Evolutionary conservation across 2,113 vertebrate genomes (phyloP).

Genomic region (Marmota monax): DNA sequence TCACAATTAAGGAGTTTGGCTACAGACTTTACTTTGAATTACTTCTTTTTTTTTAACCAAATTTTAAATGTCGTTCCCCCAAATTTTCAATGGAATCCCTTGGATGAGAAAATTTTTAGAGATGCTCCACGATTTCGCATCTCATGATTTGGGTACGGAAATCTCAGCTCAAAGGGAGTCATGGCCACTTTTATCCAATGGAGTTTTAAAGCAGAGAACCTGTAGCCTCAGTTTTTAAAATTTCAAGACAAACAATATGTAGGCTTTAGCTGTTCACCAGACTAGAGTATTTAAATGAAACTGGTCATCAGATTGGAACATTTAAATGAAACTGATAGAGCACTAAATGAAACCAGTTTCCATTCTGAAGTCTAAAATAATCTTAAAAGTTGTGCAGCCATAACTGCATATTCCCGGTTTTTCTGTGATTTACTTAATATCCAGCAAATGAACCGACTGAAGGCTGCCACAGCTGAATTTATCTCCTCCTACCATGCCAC

Average conservation of each 20-base stretch:
- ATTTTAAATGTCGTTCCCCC: slow-evolving; percentile 62
- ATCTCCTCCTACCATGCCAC: background rate
- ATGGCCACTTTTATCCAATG: background rate
- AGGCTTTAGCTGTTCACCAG: background rate
- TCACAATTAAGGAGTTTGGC: slow-evolving; percentile 94
- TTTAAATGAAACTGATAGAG: background rate
- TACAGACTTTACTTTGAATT: slow-evolving; percentile 87
- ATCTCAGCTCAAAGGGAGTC: background rate
- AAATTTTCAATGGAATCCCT: slow-evolving; percentile 34
- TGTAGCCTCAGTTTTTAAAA: background rate
- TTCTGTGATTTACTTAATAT: background rate
- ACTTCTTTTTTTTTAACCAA: slow-evolving; percentile 75
- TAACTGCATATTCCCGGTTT: background rate
- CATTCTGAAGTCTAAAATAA: background rate
- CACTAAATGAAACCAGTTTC: slow-evolving; percentile 18
- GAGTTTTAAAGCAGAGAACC: background rate
- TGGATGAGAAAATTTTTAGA: slow-evolving; percentile 25
- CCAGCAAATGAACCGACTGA: background rate
- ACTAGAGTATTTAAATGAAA: background rate
- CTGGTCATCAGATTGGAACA: background rate
- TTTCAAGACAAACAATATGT: background rate
- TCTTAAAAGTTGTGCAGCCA: background rate
- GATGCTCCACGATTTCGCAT: background rate
- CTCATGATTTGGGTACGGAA: background rate
- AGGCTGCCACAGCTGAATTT: background rate